Base-by-base conservation (phyloP, 2,113 vertebrate species). In the Tauraco erythrolophus region DNA sequence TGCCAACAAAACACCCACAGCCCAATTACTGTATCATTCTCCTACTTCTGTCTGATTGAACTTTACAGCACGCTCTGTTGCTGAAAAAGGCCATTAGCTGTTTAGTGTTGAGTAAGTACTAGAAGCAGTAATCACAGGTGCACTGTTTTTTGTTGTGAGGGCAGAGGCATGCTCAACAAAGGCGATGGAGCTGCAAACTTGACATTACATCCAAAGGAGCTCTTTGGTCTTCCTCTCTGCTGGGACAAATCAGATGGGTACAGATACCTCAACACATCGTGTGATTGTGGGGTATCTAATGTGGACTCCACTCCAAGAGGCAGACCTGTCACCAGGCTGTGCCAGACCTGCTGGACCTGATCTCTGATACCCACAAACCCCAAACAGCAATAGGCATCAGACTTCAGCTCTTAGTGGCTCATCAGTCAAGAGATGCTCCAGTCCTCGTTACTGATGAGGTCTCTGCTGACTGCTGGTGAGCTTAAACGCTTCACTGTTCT, bases 221-320 rank as follows among this genome's bases (percentile, higher is more conserved):
- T 50, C 21, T 78, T 68, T 33, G n/a, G 6, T 30, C 31, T 50
- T 61, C 17, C 46, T 16, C 21, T 41, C 21, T n/a, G 21, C 4
- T 6, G 7, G 56, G n/a, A 58, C 24, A 39, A 35, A 75, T 53
- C 23, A 3, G 27, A 45, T 12, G 12, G 16, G 3, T 35, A 43
- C 5, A 8, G 56, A 21, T 7, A 3, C 11, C 24, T 79, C 66
- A 21, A 3, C 0, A 5, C 21, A 7, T 5, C n/a, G 14, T 37
- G n/a, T 50, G 69, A 46, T 37, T 2, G 1, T 24, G 61, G 11
- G 27, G 6, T 46, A 46, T 28, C 39, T 45, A 3, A 0, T 0
- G 1, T 18, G 57, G 19, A 4, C 17, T 56, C 43, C 18, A 6
- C 37, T 28, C 27, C 4, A 1, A 54, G 43, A 48, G 37, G 10